phyloP scores from a whole-genome alignment of 2,797 vertebrate species.

The Lepilemur septentrionalis region DNA sequence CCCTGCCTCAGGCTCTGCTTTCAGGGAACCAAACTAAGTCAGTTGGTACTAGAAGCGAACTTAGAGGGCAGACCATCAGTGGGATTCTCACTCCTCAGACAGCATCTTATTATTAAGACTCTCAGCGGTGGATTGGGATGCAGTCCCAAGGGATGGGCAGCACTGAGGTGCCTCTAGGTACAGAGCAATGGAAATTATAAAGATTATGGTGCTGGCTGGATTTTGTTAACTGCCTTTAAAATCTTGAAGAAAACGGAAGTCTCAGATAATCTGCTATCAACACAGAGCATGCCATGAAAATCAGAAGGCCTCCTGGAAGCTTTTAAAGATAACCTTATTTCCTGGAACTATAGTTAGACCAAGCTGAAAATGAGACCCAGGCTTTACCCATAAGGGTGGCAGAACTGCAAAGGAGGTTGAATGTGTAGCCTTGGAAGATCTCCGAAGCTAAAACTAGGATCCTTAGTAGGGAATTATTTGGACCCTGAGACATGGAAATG shows the following conservation, averaged over 20 bases:
- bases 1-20: neutral
- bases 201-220: neutral
- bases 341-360: neutral
- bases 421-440: neutral
- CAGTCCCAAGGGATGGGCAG: neutral
- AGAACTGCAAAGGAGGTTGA: neutral
- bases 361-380: neutral
- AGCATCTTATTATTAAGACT: neutral
- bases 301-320: neutral
- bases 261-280: neutral
- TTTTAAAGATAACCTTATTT: conserved; percentile 12
- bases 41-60: neutral
- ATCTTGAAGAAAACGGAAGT: neutral
- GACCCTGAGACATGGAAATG: neutral
- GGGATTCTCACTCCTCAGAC: neutral
- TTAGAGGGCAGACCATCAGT: neutral
- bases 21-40: neutral
- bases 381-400: neutral
- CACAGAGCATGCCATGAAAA: neutral
- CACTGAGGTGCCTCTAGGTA: neutral
- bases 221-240: neutral
- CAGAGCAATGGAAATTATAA: neutral
- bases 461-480: neutral
- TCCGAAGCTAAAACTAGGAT: neutral
- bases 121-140: neutral